Percentiles rank a stretch among this genome's conserved stretches.
Conservation (phyloP, 2,113 vertebrate genomes). For the Marmota flaviventris region DNA sequence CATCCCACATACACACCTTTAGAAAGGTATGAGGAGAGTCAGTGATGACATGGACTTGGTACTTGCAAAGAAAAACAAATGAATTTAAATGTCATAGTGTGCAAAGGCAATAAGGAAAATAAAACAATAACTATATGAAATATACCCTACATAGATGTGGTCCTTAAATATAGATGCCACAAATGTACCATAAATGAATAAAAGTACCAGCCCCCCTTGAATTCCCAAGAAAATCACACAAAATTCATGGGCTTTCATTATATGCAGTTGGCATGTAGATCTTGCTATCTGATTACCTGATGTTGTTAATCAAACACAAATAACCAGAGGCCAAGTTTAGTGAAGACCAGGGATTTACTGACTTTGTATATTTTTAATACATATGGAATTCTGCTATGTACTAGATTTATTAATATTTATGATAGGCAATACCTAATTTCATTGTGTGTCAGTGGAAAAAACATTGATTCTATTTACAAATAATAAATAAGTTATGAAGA, state of each 20-base stretch:
- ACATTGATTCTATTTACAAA: background rate
- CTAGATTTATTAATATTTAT: constrained; percentile 5
- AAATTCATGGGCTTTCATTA: background rate
- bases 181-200: background rate
- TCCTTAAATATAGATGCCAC: background rate
- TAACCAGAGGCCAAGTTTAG: background rate
- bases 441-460: background rate
- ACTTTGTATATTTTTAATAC: background rate
- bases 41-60: background rate
- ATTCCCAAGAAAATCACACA: background rate
- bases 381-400: background rate
- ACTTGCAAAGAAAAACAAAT: background rate
- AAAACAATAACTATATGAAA: background rate
- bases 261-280: background rate
- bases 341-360: background rate
- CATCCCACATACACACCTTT: background rate
- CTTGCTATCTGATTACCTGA: background rate
- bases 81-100: background rate
- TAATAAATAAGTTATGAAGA: background rate
- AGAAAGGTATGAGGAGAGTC: background rate
- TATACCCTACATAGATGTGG: background rate
- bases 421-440: background rate
- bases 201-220: background rate
- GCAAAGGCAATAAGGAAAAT: background rate
- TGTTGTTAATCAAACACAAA: background rate